Evolutionary conservation across 1,140 invertebrate genomes (phyloP), one percentile per base, ranked within the genome.

Genomic region (Sinonovacula constricta): DNA sequence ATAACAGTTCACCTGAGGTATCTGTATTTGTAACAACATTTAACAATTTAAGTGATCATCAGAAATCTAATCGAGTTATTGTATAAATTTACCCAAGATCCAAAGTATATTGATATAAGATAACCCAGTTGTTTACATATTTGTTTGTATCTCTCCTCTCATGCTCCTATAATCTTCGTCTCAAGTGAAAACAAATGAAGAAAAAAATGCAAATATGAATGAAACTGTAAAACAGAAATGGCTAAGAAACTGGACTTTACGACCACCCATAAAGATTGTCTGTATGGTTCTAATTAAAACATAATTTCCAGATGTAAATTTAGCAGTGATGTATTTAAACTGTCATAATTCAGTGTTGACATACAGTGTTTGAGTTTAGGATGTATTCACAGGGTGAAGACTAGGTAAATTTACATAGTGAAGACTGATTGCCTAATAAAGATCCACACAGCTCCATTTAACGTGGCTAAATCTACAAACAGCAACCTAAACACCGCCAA

Each of bases 51-150:
- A 65, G 71, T 45, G 71, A 24, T 65, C 59, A 49, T 45, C 14
- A 14, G 30, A 24, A 63, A 39, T 54, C 65, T 26, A 74, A 74
- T 54, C 39, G 54, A 49, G 65, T 59, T 24, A 74, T 57, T 74
- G 71, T 34, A 74, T 74, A 74, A 74, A 74, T 74, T 74, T 74
- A 65, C 60, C 45, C 59, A 65, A 74, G 71, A 63, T 74, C 59
- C 59, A 65, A n/a, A 53, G 71, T 60, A 74, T 74, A 74, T 74
- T 65, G 59, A 60, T 3, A 18, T 30, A 34, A 62, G 71, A 74
- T 74, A 74, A 74, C 71, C 71, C 26, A 28, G n/a, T n/a, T 74
- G 57, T 74, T 74, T 63, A 74, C 71, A 74, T 54, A 74, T 74
- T 45, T 45, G 33, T 71, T 71, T 60, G 31, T 60, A 30, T 14